Conservation (phyloP, 2,888 invertebrate genomes). For the Crepidodera aurea region DNA sequence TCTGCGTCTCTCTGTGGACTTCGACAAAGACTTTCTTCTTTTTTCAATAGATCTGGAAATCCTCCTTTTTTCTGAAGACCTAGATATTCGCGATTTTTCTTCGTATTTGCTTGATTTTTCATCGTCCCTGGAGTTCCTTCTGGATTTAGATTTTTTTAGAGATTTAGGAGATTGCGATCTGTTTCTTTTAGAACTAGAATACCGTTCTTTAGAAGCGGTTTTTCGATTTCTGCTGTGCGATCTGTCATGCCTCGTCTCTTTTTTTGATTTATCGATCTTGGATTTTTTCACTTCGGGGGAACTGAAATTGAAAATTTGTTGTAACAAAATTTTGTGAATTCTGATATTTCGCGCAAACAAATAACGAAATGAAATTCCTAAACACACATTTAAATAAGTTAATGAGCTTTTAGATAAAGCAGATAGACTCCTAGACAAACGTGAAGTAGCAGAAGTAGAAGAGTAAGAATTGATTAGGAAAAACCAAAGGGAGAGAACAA, state of each 20-base stretch:
- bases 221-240: slow-evolving; percentile 33
- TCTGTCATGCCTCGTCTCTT: slow-evolving; percentile 28
- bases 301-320: slow-evolving; percentile 46
- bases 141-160: slow-evolving; percentile 27
- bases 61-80: slow-evolving; percentile 31
- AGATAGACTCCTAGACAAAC: too few species aligned
- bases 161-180: slow-evolving; percentile 32
- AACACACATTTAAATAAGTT: too few species aligned
- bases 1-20: slow-evolving; percentile 16
- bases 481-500: too few species aligned
- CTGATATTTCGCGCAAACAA: too few species aligned
- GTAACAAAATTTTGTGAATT: too few species aligned
- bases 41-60: slow-evolving; percentile 27
- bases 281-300: slow-evolving; percentile 51
- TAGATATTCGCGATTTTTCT: slow-evolving; percentile 32
- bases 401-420: too few species aligned
- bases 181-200: slow-evolving; percentile 20
- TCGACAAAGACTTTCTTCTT: slow-evolving; percentile 9
- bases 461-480: too few species aligned
- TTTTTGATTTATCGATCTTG: slow-evolving; percentile 39
- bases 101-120: slow-evolving; percentile 35
- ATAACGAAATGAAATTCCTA: too few species aligned
- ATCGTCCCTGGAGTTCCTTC: slow-evolving; percentile 19
- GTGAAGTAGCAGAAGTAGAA: too few species aligned
- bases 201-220: slow-evolving; percentile 29